A percentile compares a stretch with the other conserved stretches of the same genome.
Conservation (phyloP, 1,140 invertebrate genomes). For the Drosophila willistoni region DNA sequence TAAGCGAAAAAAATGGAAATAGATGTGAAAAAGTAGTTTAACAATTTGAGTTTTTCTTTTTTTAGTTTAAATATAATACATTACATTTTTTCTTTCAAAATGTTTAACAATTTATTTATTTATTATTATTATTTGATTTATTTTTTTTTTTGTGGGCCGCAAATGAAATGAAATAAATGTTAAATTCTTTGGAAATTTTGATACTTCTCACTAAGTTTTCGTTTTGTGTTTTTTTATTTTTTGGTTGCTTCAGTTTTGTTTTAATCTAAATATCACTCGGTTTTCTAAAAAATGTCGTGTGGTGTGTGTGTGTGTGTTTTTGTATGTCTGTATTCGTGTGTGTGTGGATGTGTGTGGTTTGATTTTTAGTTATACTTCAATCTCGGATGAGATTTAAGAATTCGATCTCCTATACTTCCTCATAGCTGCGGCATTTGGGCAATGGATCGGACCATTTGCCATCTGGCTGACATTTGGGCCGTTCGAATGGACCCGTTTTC, state of each 20-base stretch:
- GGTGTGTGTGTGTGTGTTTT: constrained; percentile 20
- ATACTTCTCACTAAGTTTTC: constrained; percentile 73
- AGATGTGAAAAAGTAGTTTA: neutral
- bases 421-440: constrained; percentile 84
- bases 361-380: neutral
- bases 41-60: neutral
- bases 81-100: neutral
- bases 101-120: constrained; percentile 1
- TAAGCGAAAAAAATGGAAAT: constrained; percentile 8
- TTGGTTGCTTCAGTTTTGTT: neutral
- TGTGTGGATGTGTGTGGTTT: neutral
- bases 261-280: constrained; percentile 80
- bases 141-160: neutral
- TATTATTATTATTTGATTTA: neutral
- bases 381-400: neutral
- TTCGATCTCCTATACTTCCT: constrained; percentile 74
- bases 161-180: constrained; percentile 8
- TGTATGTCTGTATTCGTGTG: constrained; percentile 24
- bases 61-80: neutral
- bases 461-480: constrained; percentile 84
- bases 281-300: constrained; percentile 34
- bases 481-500: constrained; percentile 76
- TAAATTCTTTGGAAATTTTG: constrained; percentile 55
- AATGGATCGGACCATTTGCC: constrained; percentile 84
- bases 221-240: neutral